Conservation (phyloP, 2,797 vertebrate genomes). For the Malacoraja senta region DNA sequence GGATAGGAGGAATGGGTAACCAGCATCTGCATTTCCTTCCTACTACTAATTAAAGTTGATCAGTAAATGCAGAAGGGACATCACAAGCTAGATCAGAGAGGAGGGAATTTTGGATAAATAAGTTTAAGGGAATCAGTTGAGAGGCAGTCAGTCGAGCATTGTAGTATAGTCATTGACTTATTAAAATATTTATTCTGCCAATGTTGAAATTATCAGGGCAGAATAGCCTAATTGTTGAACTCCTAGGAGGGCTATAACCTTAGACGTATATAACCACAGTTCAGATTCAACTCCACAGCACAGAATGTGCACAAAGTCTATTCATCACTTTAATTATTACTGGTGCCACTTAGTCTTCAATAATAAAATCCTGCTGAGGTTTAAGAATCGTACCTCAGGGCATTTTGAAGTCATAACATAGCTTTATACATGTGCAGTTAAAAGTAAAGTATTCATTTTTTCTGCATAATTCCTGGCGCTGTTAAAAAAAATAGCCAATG, state of each 20-base stretch:
- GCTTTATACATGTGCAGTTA: not conserved
- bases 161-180: not conserved
- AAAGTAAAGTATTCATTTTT: not conserved
- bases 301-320: slow-evolving; percentile 7
- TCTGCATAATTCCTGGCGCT: not conserved
- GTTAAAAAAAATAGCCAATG: not conserved
- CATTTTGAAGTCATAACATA: slow-evolving; percentile 14
- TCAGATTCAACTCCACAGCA: slow-evolving; percentile 7
- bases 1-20: too few relatives aligned
- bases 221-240: not conserved
- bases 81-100: not conserved
- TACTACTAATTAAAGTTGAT: not conserved
- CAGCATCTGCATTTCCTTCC: too few relatives aligned
- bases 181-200: not conserved
- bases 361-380: slow-evolving; percentile 33
- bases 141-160: not conserved
- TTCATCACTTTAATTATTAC: slow-evolving; percentile 33
- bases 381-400: slow-evolving; percentile 1
- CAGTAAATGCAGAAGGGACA: not conserved
- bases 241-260: not conserved
- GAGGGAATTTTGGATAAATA: not conserved
- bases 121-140: not conserved
- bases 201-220: slow-evolving; percentile 2
- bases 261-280: not conserved
- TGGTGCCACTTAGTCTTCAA: slow-evolving; percentile 30